Base-by-base conservation (phyloP, 2,888 invertebrate genomes). In the Trimorus sp. region DNA sequence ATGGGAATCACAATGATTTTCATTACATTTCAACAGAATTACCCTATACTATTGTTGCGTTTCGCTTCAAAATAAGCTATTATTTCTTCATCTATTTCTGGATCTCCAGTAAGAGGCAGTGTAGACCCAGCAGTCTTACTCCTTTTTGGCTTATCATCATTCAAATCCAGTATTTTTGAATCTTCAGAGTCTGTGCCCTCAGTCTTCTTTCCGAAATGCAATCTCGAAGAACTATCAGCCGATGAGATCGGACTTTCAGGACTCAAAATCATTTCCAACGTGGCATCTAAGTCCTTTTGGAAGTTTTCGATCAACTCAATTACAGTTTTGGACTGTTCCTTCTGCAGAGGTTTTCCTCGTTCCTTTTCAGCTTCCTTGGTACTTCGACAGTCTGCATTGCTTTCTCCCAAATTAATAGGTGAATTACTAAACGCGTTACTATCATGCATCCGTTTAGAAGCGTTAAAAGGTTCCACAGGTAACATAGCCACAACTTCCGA, bases 21-120 rank as follows among this genome's bases (percentile, higher is more conserved):
- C 54, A 37, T 73, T 6, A 40, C 40, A 74, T 66, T 74, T 51
- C 66, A 74, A 49, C 53, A 53, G 48, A 53, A 37, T 15, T 66
- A 73, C 0, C 63, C 7, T 38, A 66, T 54, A 66, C 15, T 40
- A 48, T 49, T 14, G 26, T 7, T n/a, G 0, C 49, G 53, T 60
- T 80, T 80, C 42, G 80, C 65, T 70, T 75, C 49, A 86, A 87
- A 92, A 89, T 89, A 93, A 49, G 92, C 92, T 73, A 92, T 89
- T 66, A 93, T 93, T 89, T 93, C 93, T 73, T 92, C 92, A 85
- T 93, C 93, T 14, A 93, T 91, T 80, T 92, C 92, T 4, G 88
- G 86, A 85, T 93, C 93, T 1, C 93, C 93, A 11, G 93, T 93
- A 26, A 93, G 84, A 8, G 92, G 92, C 36, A 93, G 88, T 0